Conservation (phyloP, 2,797 vertebrate species). For the Pantherophis alleghaniensis region DNA sequence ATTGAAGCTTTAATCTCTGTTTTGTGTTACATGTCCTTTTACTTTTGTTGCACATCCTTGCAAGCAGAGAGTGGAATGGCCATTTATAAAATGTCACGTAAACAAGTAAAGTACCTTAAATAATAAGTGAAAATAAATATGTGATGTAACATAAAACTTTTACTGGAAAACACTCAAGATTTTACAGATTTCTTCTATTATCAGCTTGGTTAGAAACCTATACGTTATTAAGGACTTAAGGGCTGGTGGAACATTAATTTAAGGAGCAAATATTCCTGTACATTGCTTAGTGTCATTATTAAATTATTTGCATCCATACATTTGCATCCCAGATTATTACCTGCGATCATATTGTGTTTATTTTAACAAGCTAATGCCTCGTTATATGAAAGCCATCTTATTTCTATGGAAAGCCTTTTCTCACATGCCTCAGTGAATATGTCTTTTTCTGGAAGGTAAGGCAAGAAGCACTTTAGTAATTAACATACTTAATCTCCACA, state of each 20-base stretch:
- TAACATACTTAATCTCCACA: conserved; percentile 24
- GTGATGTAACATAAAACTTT: not conserved
- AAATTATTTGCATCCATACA: not conserved
- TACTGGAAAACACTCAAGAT: not conserved
- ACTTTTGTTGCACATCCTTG: too few relatives aligned
- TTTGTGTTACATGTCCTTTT: not conserved
- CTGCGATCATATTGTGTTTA: conserved; percentile 14
- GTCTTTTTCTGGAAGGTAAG: conserved; percentile 25
- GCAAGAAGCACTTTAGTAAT: conserved; percentile 33
- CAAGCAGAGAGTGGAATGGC: not conserved
- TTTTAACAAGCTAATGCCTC: conserved; percentile 40
- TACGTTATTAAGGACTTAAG: not conserved
- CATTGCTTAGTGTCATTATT: not conserved
- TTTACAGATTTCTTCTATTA: not conserved
- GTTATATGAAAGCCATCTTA: conserved; percentile 30
- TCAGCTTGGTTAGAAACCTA: not conserved
- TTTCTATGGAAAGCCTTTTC: conserved; percentile 17
- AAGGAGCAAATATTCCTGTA: not conserved
- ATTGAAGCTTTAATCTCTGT: not conserved
- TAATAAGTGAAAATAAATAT: not conserved
- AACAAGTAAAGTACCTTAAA: not conserved
- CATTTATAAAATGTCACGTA: not conserved
- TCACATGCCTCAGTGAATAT: conserved; percentile 30
- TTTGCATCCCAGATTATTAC: conserved; percentile 16
- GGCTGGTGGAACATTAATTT: not conserved